Base-by-base conservation (phyloP, 23 tunicate genomes). In the Phallusia fumigata region DNA sequence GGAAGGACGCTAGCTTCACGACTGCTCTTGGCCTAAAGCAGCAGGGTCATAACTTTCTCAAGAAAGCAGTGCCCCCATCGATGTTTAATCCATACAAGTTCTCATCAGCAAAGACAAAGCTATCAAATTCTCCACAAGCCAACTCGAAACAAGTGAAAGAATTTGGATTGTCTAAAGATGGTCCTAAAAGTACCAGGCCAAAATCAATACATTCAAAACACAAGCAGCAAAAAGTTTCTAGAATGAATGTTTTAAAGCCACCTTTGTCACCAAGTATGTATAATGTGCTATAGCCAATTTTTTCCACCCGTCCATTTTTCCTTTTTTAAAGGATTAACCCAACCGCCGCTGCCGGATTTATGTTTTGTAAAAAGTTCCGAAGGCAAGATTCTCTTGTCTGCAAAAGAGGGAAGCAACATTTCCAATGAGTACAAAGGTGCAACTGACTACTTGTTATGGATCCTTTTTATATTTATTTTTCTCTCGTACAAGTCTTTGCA, bases 61-160 rank as follows among this genome's bases (percentile, higher is more conserved):
- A 58, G 16, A 58, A 58, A 58, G 13, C 69, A 58, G 15, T 24
- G 28, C 69, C 69, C 28, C 69, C 69, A 1, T 58, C 69, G 8
- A 58, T 58, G 69, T 58, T 58, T 58, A 58, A 58, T 58, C 69
- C 69, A 21, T 58, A 58, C 69, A 58, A 58, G 69, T 58, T 58
- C 13, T 58, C 69, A 8, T 58, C 69, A 24, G 1, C 26, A 24
- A 58, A 24, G 28, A 21, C 13, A 16, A 58, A 58, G 28, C 69
- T 24, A 1, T 58, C 13, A 24, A 22, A 24, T 6, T 58, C 69
- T 6, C 69, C 69, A 58, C 13, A 11, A 21, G 3, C 26, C 15
- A 22, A 58, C 3, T 16, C 3, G 28, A 58, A 58, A 58, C 69
- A 58, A 5, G 13, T 6, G 5, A 58, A 22, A 40, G 47, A 40